A percentile compares a stretch with the other conserved stretches of the same genome.
phyloP scores from a whole-genome alignment of 2,113 vertebrate species.

The Copsychus sechellarum region DNA sequence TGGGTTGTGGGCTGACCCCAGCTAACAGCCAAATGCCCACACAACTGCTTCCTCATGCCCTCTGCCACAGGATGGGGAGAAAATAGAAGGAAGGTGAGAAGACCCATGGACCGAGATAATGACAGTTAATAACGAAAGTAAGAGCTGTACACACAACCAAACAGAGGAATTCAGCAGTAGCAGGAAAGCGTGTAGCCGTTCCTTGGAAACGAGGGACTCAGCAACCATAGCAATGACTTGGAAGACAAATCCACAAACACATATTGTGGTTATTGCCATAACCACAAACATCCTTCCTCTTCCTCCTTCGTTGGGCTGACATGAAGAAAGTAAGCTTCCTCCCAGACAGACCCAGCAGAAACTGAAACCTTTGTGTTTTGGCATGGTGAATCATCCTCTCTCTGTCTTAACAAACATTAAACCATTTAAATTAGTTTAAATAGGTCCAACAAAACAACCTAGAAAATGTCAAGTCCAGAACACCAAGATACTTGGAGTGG shows the following conservation, averaged over 20 bases:
- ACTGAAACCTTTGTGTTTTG: neutral
- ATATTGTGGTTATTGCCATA: neutral
- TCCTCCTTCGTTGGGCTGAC: neutral
- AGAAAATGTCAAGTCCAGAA: neutral
- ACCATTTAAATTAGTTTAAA: neutral
- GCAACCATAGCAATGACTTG: accelerated
- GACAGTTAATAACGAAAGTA: neutral
- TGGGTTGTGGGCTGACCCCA: neutral
- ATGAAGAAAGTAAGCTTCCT: neutral
- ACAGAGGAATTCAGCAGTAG: neutral
- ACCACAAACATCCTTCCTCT: neutral
- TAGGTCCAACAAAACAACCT: neutral
- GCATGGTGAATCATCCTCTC: neutral
- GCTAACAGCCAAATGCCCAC: neutral
- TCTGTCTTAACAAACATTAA: neutral
- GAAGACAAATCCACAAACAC: neutral
- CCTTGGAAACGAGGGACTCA: neutral
- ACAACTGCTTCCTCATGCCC: neutral
- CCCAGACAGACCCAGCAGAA: neutral
- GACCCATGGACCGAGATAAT: neutral
- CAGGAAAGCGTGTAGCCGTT: neutral
- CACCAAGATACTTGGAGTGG: neutral
- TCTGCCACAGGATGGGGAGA: neutral
- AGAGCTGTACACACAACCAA: neutral
- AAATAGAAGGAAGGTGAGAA: neutral